Base-by-base conservation (phyloP, 1,140 invertebrate species). In the Bactericera cockerelli region DNA sequence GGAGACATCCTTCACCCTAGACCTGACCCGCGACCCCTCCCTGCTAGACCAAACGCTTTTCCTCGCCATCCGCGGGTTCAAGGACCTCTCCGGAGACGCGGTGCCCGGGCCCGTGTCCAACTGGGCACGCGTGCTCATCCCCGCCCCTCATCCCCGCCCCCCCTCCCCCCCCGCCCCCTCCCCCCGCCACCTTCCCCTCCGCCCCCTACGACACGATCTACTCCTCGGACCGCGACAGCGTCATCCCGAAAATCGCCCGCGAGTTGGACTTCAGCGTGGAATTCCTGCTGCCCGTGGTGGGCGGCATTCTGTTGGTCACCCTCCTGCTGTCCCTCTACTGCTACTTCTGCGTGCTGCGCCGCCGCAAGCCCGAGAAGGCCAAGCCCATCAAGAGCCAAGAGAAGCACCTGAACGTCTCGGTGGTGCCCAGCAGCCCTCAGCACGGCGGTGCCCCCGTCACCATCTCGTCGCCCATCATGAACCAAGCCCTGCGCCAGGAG, bases 51-150 rank as follows among this genome's bases (percentile, higher is more conserved):
- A 68, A 60, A 70, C 72, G 0, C 62, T 75, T 26, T 79, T 73
- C 63, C 74, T 81, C 61, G 74, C 75, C 16, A 66, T 81, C 2
- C 67, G 77, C 26, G 75, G 77, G 1, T 72, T 75, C 54, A 63
- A 66, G 2, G 68, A 70, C 36, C 31, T 67, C 2, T 65, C 62
- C 1, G 57, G 63, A 3, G 66, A 71, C 57, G 59, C 67, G 11
- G 69, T 72, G 36, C 66, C 68, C 8, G 74, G 75, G 1, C 73
- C 74, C 2, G 65, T 77, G 22, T 81, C 79, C 0, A 82, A 81
- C 66, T 75, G 76, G 65, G 76, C 77, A 4, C 65, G 72, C 16
- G 68, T 78, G 22, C 69, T 72, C 26, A 72, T 78, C 1, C 74
- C 75, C 1, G 72, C 72, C 14, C 74, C 69, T 6, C 69, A 71